Evolutionary conservation across 1,140 invertebrate genomes (phyloP), one percentile per base, ranked within the genome.

Genomic region (Micrasema longulum): DNA sequence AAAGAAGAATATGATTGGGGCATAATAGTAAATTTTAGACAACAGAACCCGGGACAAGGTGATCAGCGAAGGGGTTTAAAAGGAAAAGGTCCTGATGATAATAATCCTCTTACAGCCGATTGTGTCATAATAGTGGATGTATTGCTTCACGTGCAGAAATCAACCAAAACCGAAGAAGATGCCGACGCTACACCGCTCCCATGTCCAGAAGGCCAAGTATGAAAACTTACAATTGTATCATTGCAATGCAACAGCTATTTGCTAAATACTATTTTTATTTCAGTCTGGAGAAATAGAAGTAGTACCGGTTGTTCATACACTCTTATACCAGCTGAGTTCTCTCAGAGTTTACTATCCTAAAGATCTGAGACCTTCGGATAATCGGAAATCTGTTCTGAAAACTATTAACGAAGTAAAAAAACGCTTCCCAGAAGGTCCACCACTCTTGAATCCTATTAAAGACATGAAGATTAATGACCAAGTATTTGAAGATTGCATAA

Each of bases 401-500:
- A 94, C 93, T 5, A 92, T 99, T 63, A 88, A 92, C 77, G 95
- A 98, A 86, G 95, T 98, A 0, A 91, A 95, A 75, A 95, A 94
- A 81, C 87, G 97, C 47, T 98, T 97, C 80, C 90, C 92, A 0
- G 88, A 92, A 52, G 93, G 93, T 1, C 87, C 95, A 10, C 97
- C 97, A 0, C 80, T 97, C 2, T 81, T 99, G 0, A 93, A 99
- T 87, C 97, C 98, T 4, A 88, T 98, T 26, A 92, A 92, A 55
- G 97, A 99, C 80, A 99, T 99, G 97, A 91, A 93, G 77, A 99
- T 99, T 55, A 92, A 92, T 69, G 94, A 98, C 52, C 78, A 88
- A 3, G 88, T 87, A 9, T 96, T 99, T 70, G 87, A 91, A 75
- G 88, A 93, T 38, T 88, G 96, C 53, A 89, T 95, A 0, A 89